phyloP scores from a whole-genome alignment of 2,888 invertebrate species.

The Aphodius granarius region DNA sequence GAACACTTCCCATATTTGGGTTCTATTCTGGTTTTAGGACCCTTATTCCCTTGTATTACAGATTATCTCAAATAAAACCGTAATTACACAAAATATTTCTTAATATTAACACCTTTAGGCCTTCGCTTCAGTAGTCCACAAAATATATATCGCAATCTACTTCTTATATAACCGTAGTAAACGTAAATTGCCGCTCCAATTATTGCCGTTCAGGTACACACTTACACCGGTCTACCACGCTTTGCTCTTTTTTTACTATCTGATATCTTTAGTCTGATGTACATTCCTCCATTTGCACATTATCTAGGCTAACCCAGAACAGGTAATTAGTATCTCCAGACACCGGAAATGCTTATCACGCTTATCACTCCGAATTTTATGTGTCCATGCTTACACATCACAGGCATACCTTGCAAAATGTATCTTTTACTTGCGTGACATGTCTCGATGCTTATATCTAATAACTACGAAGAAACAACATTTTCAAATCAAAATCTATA shows the following conservation, averaged over 20 bases:
- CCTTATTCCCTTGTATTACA: too few species aligned
- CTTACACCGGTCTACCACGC: neutral
- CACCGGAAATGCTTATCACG: neutral
- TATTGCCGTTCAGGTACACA: neutral
- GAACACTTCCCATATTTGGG: too few species aligned
- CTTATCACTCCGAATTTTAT: neutral
- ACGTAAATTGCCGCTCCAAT: neutral
- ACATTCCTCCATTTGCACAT: neutral
- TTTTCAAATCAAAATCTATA: neutral
- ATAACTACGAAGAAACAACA: neutral
- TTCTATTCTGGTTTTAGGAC: too few species aligned
- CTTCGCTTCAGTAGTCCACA: neutral
- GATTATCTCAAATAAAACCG: neutral
- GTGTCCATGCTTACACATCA: neutral
- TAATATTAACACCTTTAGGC: neutral
- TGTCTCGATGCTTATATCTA: neutral
- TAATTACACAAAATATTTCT: neutral
- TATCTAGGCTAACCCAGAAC: neutral
- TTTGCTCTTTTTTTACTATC: neutral
- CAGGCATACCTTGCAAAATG: too few species aligned
- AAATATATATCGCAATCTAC: neutral
- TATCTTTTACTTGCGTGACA: neutral
- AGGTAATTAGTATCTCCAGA: neutral
- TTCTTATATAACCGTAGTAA: neutral
- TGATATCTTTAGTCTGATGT: too few species aligned